Conservation (phyloP, 2,888 invertebrate species). For the Chrysolina oricalcia region DNA sequence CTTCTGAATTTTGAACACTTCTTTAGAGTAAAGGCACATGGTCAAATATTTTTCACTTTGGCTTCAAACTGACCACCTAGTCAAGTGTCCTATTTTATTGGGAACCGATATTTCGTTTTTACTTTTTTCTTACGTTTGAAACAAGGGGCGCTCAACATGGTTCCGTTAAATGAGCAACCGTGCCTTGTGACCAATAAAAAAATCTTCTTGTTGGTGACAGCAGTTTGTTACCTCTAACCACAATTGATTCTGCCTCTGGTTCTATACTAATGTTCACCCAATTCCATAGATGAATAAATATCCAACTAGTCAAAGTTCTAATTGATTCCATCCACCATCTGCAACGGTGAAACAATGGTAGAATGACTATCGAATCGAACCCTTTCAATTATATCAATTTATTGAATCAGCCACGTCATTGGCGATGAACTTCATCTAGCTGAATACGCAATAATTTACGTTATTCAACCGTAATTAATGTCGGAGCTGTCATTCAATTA, state of each 20-base stretch:
- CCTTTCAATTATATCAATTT: slow-evolving; percentile 52
- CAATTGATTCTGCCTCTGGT: neutral
- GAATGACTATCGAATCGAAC: neutral
- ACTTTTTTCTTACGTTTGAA: too few species aligned
- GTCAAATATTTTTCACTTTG: too few species aligned
- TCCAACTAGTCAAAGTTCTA: too few species aligned
- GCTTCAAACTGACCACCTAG: too few species aligned
- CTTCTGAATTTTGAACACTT: too few species aligned
- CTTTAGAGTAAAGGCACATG: too few species aligned
- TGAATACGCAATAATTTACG: slow-evolving; percentile 48
- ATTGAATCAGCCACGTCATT: slow-evolving; percentile 50
- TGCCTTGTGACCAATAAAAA: too few species aligned
- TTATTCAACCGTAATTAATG: slow-evolving; percentile 42
- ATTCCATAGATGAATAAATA: neutral
- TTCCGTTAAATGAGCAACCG: too few species aligned
- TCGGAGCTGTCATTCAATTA: slow-evolving; percentile 38
- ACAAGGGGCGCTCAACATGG: too few species aligned
- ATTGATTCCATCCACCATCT: neutral
- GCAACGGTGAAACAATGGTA: slow-evolving; percentile 2
- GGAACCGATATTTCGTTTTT: too few species aligned
- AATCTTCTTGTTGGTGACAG: too few species aligned
- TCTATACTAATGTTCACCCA: neutral
- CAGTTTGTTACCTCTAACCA: neutral
- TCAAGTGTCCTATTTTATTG: too few species aligned
- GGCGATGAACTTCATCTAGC: slow-evolving; percentile 42